Evolutionary conservation across 2,888 invertebrate genomes (phyloP).

Genomic region (Craniophora ligustri): DNA sequence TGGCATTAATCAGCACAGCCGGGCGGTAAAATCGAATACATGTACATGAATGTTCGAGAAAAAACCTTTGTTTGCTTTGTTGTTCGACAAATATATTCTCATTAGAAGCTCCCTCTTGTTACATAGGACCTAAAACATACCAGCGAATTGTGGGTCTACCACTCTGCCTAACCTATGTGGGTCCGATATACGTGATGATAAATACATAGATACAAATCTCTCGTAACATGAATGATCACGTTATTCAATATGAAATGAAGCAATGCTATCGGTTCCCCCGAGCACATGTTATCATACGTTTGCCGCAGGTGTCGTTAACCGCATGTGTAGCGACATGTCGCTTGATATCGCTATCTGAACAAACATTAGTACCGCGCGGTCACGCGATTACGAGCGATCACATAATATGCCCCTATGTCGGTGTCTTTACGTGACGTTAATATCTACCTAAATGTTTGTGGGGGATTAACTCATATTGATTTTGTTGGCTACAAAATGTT

Average conservation of each 20-base stretch:
- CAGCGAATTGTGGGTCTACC: too few relatives aligned
- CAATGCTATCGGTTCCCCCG: slow-evolving; percentile 14
- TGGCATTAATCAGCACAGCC: too few relatives aligned
- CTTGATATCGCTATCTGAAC: slow-evolving; percentile 23
- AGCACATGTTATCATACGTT: not conserved
- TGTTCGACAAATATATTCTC: too few relatives aligned
- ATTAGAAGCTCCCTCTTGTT: too few relatives aligned
- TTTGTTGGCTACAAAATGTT: not conserved
- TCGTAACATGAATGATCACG: not conserved
- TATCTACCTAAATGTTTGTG: not conserved
- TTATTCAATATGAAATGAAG: slow-evolving; percentile 27
- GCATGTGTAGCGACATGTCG: slow-evolving; percentile 6
- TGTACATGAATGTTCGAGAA: too few relatives aligned
- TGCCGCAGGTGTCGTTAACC: slow-evolving; percentile 20
- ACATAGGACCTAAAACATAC: too few relatives aligned
- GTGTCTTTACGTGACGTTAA: slow-evolving; percentile 12
- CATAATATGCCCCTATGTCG: not conserved
- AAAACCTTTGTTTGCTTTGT: too few relatives aligned
- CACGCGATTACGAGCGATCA: slow-evolving; percentile 39
- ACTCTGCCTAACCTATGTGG: too few relatives aligned
- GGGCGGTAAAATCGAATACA: too few relatives aligned
- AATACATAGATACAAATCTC: too few relatives aligned
- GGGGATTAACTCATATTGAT: not conserved
- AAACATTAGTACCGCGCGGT: slow-evolving; percentile 29
- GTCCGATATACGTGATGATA: too few relatives aligned